Conservation (phyloP, 2,888 invertebrate species). For the Aleiodes leptofemur region DNA sequence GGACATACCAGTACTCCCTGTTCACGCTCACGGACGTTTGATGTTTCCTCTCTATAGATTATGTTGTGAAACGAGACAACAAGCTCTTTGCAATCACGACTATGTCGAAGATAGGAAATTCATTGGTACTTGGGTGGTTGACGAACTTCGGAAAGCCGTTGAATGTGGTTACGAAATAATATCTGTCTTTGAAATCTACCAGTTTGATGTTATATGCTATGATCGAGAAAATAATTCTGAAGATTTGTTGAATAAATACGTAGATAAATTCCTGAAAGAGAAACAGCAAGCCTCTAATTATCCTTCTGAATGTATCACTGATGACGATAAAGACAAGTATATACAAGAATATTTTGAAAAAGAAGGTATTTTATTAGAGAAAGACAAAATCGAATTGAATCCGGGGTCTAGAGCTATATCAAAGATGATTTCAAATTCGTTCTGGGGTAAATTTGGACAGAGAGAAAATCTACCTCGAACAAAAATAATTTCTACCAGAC, state of each 20-base stretch:
- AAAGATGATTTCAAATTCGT: background rate
- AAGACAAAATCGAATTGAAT: background rate
- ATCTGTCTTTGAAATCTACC: no score
- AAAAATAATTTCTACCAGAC: constrained; percentile 42
- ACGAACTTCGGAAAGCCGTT: no score
- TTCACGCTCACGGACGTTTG: no score
- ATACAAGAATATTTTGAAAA: constrained; percentile 7
- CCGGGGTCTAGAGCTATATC: background rate
- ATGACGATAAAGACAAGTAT: background rate
- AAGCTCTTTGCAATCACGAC: no score
- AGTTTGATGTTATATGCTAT: constrained; percentile 48
- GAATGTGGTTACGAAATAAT: no score
- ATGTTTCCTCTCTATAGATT: no score
- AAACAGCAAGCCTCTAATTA: constrained; percentile 57
- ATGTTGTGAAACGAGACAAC: no score
- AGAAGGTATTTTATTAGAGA: constrained; percentile 18
- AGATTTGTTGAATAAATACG: constrained; percentile 51
- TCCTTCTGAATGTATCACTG: background rate
- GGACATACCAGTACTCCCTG: no score
- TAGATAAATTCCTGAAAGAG: constrained; percentile 64
- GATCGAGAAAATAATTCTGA: constrained; percentile 9
- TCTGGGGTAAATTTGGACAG: constrained; percentile 10
- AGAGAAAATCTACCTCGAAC: constrained; percentile 41
- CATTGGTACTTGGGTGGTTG: no score
- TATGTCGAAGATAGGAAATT: no score